A percentile compares a stretch with the other conserved stretches of the same genome.
Conservation (phyloP, 2,797 vertebrate species). For the Cichlasoma orientale region DNA sequence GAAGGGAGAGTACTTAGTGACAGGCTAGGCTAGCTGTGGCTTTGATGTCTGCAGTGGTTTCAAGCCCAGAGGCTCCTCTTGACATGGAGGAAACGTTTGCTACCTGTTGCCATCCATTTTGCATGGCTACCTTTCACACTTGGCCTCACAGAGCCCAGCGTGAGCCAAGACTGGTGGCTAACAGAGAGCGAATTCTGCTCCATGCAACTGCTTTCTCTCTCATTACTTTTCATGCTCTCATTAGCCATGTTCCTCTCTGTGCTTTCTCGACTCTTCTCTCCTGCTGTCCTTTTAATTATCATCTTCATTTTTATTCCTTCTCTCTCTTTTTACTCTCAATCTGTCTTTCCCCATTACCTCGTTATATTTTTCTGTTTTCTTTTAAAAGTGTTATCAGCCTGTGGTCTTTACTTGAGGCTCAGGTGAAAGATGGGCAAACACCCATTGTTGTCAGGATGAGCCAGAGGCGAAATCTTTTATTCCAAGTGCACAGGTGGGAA, state of each 20-base stretch:
- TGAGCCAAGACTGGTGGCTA: conserved; percentile 31
- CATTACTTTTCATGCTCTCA: conserved; percentile 8
- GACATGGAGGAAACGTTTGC: conserved; percentile 47
- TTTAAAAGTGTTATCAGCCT: conserved; percentile 29
- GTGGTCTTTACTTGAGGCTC: conserved; percentile 7
- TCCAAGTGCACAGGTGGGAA: conserved; percentile 33
- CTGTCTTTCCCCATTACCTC: conserved; percentile 18
- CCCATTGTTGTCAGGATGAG: conserved; percentile 27
- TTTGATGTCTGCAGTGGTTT: conserved; percentile 61
- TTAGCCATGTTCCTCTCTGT: not conserved
- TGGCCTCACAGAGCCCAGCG: conserved; percentile 18
- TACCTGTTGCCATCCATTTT: conserved; percentile 68
- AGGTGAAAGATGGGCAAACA: conserved; percentile 12
- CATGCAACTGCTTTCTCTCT: conserved; percentile 12
- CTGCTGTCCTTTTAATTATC: conserved; percentile 27
- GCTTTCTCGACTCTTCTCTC: not conserved
- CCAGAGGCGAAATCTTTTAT: conserved; percentile 35
- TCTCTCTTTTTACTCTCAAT: not conserved
- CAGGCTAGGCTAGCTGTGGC: conserved; percentile 26
- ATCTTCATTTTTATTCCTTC: conserved; percentile 7
- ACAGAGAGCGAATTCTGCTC: conserved; percentile 5
- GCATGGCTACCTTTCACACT: conserved; percentile 49
- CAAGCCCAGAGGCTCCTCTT: conserved; percentile 42
- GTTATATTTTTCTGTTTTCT: conserved; percentile 21
- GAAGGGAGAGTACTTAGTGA: conserved; percentile 32